These are phyloP conservation scores for Otis tarda DNA, from an alignment of 2,113 vertebrate species.

Conservation along the genomic window DNA sequence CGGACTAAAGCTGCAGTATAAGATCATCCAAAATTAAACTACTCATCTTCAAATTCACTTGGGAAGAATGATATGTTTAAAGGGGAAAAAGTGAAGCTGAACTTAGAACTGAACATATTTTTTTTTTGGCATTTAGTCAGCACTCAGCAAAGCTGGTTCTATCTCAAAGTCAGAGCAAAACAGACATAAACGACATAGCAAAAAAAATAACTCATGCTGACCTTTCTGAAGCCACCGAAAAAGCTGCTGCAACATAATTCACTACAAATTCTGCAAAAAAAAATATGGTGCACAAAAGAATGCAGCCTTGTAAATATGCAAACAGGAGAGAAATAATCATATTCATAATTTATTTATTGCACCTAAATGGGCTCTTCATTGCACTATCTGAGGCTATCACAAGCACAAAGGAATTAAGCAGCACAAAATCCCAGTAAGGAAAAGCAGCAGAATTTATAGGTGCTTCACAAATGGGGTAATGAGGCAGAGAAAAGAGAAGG, in stretches of 20 bases:
- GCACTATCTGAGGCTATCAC: background rate
- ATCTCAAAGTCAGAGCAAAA: background rate
- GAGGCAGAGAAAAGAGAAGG: conserved; percentile 22
- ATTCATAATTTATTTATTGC: conserved; percentile 15
- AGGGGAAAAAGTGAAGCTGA: background rate
- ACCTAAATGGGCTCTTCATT: background rate
- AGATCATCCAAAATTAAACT: background rate
- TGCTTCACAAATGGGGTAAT: conserved; percentile 23
- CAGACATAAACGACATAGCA: background rate
- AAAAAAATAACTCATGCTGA: conserved; percentile 15
- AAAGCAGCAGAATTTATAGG: conserved; percentile 33
- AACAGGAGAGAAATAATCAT: conserved; percentile 15
- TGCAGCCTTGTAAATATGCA: background rate
- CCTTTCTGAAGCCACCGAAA: conserved; percentile 35
- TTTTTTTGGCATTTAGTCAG: background rate
- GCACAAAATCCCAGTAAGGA: background rate
- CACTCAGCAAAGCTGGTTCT: background rate
- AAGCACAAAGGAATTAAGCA: background rate
- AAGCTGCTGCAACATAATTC: conserved; percentile 1
- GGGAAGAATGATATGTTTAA: background rate
- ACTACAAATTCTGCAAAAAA: background rate
- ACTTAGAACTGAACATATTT: background rate
- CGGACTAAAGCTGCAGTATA: background rate
- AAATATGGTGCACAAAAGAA: background rate
- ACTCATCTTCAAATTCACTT: background rate